Percentiles rank a stretch among this genome's conserved stretches.
phyloP scores from a whole-genome alignment of 2,888 invertebrate species.

The Marasmarcha lunaedactyla region DNA sequence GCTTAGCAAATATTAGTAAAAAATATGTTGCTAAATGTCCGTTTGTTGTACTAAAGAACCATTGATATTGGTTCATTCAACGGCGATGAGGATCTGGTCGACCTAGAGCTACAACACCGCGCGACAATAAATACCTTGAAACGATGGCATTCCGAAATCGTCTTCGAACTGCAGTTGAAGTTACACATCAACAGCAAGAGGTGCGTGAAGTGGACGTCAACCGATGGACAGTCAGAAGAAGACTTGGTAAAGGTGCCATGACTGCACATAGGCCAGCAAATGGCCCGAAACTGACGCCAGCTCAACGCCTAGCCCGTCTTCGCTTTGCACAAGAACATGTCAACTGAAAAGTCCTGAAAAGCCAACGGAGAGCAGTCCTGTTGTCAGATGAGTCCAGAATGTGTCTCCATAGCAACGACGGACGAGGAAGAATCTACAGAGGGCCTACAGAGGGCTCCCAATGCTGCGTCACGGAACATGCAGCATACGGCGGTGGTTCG shows the following conservation, averaged over 20 bases:
- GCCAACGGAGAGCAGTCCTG: slow-evolving; percentile 1
- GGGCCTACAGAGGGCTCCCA: background rate
- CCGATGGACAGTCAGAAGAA: slow-evolving; percentile 2
- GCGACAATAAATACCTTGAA: too few species aligned
- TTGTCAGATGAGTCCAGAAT: slow-evolving; percentile 3
- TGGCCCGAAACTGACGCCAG: slow-evolving; percentile 4
- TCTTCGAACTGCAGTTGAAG: too few species aligned
- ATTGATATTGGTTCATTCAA: too few species aligned
- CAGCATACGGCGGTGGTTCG: too few species aligned
- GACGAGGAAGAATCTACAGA: slow-evolving; percentile 1
- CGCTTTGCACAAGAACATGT: slow-evolving; percentile 6
- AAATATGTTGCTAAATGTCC: too few species aligned
- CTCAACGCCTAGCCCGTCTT: slow-evolving; percentile 7
- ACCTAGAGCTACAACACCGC: too few species aligned
- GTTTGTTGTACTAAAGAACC: too few species aligned
- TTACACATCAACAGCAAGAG: too few species aligned
- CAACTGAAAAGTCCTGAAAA: slow-evolving; percentile 1
- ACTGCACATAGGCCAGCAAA: background rate
- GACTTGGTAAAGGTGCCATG: slow-evolving; percentile 2
- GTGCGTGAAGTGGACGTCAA: background rate
- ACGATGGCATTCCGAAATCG: too few species aligned
- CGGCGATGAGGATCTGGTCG: too few species aligned
- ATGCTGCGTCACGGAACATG: too few species aligned
- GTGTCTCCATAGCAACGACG: slow-evolving; percentile 3
- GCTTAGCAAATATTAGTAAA: too few species aligned